Percentiles rank a stretch among this genome's conserved stretches.
These are phyloP conservation scores for Tribolium castaneum DNA, from an alignment of 1,140 invertebrate genomes.

Conservation along the genomic window DNA sequence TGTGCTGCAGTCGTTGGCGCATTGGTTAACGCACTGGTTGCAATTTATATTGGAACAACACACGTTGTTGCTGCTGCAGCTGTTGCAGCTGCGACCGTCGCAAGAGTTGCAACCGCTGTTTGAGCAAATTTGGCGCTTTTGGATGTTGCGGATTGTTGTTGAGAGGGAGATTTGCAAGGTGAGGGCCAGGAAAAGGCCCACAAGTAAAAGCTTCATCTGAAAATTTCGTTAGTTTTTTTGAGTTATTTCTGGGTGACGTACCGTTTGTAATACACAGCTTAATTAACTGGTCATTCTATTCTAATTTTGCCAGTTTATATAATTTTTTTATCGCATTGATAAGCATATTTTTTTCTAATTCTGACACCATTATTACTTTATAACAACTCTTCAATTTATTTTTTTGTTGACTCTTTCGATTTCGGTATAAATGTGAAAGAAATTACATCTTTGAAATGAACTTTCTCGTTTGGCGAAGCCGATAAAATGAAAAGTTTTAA, in stretches of 20 bases:
- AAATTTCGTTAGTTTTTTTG: too few species aligned
- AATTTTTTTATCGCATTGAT: conserved; percentile 20
- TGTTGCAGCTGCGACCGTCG: neutral
- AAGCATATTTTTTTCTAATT: conserved; percentile 3
- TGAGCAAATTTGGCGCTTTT: neutral
- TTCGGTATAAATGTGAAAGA: too few species aligned
- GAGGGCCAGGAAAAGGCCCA: neutral
- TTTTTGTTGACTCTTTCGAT: too few species aligned
- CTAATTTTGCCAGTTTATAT: conserved; percentile 23
- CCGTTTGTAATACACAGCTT: neutral
- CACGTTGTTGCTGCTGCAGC: neutral
- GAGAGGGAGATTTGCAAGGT: too few species aligned
- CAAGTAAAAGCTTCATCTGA: neutral
- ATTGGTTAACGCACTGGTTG: conserved; percentile 18
- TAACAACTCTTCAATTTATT: too few species aligned
- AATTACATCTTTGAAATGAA: too few species aligned
- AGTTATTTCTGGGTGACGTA: neutral
- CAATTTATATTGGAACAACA: neutral
- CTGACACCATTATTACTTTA: neutral
- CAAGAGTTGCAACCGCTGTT: neutral
- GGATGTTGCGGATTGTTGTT: neutral
- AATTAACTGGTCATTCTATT: neutral
- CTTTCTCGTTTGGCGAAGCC: too few species aligned
- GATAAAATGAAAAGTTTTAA: too few species aligned
- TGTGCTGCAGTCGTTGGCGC: conserved; percentile 2